These are phyloP conservation scores for Leucophenga montana DNA, from an alignment of 2,888 invertebrate genomes.

Conservation along the genomic window DNA sequence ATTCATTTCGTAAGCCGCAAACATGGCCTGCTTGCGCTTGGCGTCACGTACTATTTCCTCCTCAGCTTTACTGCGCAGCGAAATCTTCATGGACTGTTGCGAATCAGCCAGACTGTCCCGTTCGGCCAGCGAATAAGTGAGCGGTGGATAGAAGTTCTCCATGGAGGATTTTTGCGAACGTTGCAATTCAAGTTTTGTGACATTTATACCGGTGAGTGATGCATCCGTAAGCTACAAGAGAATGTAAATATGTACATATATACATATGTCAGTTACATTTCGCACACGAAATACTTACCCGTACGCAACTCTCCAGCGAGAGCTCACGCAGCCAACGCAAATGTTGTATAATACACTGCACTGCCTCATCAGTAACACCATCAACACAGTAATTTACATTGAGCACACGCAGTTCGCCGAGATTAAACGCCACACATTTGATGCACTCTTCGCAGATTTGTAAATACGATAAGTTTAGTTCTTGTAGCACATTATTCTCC, in stretches of 20 bases:
- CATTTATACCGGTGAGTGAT: slow-evolving; percentile 79
- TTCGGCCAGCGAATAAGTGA: slow-evolving; percentile 45
- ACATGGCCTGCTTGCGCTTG: slow-evolving; percentile 78
- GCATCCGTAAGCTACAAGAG: slow-evolving; percentile 76
- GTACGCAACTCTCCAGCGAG: slow-evolving; percentile 78
- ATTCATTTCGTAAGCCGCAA: slow-evolving; percentile 77
- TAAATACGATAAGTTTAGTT: slow-evolving; percentile 77
- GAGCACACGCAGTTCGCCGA: slow-evolving; percentile 76
- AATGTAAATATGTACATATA: background rate
- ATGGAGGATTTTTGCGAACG: slow-evolving; percentile 44
- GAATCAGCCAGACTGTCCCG: slow-evolving; percentile 46
- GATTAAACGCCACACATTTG: slow-evolving; percentile 76
- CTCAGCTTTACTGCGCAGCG: slow-evolving; percentile 80
- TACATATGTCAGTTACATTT: background rate
- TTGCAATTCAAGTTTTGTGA: slow-evolving; percentile 51
- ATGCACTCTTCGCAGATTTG: slow-evolving; percentile 79
- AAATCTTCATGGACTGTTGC: slow-evolving; percentile 73
- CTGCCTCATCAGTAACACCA: slow-evolving; percentile 80
- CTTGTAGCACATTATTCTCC: slow-evolving; percentile 74
- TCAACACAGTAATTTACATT: slow-evolving; percentile 81
- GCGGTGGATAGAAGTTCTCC: slow-evolving; percentile 57
- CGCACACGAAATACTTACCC: slow-evolving; percentile 51
- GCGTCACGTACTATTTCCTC: slow-evolving; percentile 81
- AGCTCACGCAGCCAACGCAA: slow-evolving; percentile 77
- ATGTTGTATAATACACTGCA: slow-evolving; percentile 80